Evolutionary conservation across 2,113 vertebrate genomes (phyloP), one percentile per base, ranked within the genome.

Genomic region (Prunella fulvescens): DNA sequence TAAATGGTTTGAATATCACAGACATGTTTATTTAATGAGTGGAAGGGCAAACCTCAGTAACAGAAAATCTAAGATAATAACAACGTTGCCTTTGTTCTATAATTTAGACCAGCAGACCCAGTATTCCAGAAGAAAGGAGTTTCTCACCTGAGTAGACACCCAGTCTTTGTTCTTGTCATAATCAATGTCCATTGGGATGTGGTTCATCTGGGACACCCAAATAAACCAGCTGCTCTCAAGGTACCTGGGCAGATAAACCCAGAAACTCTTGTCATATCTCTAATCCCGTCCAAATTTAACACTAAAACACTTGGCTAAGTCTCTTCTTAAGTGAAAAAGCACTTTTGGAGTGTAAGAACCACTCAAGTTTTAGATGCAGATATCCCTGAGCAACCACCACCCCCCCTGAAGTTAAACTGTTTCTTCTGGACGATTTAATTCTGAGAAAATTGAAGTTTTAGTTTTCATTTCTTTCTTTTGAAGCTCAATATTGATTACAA

Each of bases 111-210:
- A 47, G 42, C 22, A 90, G 73, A 24, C 16, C 20, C 56, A 40
- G 14, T 20, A 33, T 45, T 57, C 15, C 71, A 77, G 45, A 69
- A 48, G 19, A 56, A 56, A 53, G 72, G 37, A 85, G 14, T 16
- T 65, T 64, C 96, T 97, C 61, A 98, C 98, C 98, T 98, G 98
- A 37, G 97, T 98, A 47, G 98, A 98, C 12, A 98, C 81, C 98
- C 98, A 98, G 92, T 98, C 98, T 61, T 81, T 8, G 25, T 98
- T 98, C 64, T 45, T 94, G 67, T 98, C 98, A 1, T 97, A 96
- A 57, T 98, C 98, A 12, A 98, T 98, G 56, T 98, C 54, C 97
- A 97, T 95, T 28, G 97, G 94, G 29, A 93, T 77, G 74, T 98
- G 98, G 35, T 97, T 98, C 98, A 98, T 98, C 93, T 98, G 98